Base-by-base conservation (phyloP, 2,888 invertebrate genomes). In the Leptopilina drosophilae region DNA sequence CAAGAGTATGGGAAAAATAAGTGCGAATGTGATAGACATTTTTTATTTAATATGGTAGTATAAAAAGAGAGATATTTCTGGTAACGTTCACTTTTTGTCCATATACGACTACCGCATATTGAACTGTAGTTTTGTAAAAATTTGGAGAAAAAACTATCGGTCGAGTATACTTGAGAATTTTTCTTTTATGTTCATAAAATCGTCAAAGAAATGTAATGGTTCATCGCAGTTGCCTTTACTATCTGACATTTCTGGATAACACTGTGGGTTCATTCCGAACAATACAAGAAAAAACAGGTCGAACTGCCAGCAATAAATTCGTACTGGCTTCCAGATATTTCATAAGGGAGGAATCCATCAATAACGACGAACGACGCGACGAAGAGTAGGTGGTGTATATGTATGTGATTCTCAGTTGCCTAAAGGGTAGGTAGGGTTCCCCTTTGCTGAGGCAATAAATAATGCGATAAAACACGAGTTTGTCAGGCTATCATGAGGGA, bases 381-480 rank as follows among this genome's bases (percentile, higher is more conserved):
- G 82, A 82, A 81, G 81, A 81, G 84, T 82, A 79, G 81, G 81
- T 82, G 76, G 81, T 76, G 62, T 78, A 81, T 76, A 81, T 79
- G 83, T 81, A 83, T 83, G 85, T 83, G 85, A 86, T 86, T 85
- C 84, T 85, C 84, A 85, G 83, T 81, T 82, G 84, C 81, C 84
- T 79, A 69, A 69, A 14, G 69, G 69, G 67, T 46, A 67, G 67
- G 85, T 84, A 84, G 78, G 84, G 83, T 87, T 83, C 87, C 86
- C 87, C 87, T 86, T 84, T 82, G 84, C 83, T 82, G 84, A 84
- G 83, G 89, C 89, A 90, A 91, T 91, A 91, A 91, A 91, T 91
- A 91, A 91, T 91, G 87, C 91, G 91, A 91, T 91, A 91, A 91
- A 91, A 91, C 91, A 91, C 90, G 91, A 91, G 90, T 91, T 90